Evolutionary conservation across 2,888 invertebrate genomes (phyloP).

Genomic region (Sisyra nigra): DNA sequence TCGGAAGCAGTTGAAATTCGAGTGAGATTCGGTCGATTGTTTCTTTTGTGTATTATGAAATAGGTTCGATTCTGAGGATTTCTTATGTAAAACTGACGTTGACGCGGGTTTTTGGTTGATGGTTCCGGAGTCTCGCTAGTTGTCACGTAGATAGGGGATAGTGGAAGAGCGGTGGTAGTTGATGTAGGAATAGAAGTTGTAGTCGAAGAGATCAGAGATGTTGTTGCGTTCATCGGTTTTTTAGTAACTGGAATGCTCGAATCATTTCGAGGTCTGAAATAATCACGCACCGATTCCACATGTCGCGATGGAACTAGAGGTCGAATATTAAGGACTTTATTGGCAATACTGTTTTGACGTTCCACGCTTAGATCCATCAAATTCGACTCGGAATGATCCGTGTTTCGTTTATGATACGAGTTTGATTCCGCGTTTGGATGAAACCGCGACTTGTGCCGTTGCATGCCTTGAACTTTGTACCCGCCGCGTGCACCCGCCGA

Average conservation of each 20-base stretch:
- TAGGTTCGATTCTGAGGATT: constrained; percentile 6
- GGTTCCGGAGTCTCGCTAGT: constrained; percentile 9
- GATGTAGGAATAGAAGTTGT: background rate
- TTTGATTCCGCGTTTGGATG: constrained; percentile 10
- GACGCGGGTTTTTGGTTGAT: constrained; percentile 8
- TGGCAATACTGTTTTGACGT: constrained; percentile 31
- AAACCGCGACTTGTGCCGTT: constrained; percentile 11
- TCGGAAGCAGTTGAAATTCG: background rate
- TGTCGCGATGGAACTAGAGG: constrained; percentile 28
- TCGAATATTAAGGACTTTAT: constrained; percentile 34
- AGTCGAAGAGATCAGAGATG: constrained; percentile 12
- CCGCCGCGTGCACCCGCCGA: constrained; percentile 23
- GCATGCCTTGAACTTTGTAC: constrained; percentile 28
- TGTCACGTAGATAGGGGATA: no score
- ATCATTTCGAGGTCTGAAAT: constrained; percentile 16
- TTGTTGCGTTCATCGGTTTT: constrained; percentile 21
- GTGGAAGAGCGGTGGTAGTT: background rate
- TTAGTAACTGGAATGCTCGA: constrained; percentile 12
- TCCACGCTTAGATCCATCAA: constrained; percentile 41
- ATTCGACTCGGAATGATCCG: constrained; percentile 5
- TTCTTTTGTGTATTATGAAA: constrained; percentile 4
- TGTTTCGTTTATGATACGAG: constrained; percentile 10
- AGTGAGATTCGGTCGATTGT: constrained; percentile 12
- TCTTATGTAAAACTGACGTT: constrained; percentile 1
- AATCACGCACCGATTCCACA: constrained; percentile 31